These are phyloP conservation scores for Artibeus lituratus DNA, from an alignment of 2,797 vertebrate species.

Conservation along the genomic window DNA sequence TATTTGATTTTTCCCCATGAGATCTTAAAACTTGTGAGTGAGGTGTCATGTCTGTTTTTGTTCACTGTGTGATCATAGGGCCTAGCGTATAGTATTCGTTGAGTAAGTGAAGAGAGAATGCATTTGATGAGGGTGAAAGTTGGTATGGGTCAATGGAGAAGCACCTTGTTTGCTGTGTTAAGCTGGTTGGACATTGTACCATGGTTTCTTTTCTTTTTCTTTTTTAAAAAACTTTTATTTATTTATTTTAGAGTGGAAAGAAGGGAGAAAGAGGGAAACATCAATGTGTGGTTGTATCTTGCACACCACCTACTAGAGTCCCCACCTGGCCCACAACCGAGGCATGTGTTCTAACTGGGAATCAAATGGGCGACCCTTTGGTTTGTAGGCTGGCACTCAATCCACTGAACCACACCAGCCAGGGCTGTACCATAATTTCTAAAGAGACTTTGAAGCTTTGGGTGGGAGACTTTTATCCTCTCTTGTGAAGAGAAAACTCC, in stretches of 20 bases:
- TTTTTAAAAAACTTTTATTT: too few relatives aligned
- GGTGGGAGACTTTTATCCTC: neutral
- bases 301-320: too few relatives aligned
- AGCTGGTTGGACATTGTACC: neutral
- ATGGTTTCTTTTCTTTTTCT: neutral
- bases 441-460: neutral
- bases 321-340: too few relatives aligned
- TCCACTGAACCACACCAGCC: too few relatives aligned
- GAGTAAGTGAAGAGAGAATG: neutral
- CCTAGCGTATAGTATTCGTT: neutral
- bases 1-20: neutral
- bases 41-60: neutral
- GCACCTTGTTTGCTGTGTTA: neutral
- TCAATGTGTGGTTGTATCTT: too few relatives aligned
- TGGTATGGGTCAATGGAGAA: neutral
- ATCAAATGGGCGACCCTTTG: too few relatives aligned
- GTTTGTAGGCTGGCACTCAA: too few relatives aligned
- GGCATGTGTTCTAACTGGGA: too few relatives aligned
- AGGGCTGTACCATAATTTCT: neutral
- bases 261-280: too few relatives aligned
- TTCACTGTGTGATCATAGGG: neutral
- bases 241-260: too few relatives aligned
- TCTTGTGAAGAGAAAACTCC: neutral
- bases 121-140: neutral
- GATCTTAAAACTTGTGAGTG: neutral